Evolutionary conservation across 2,113 vertebrate genomes (phyloP).

Genomic region (Saccopteryx leptura): DNA sequence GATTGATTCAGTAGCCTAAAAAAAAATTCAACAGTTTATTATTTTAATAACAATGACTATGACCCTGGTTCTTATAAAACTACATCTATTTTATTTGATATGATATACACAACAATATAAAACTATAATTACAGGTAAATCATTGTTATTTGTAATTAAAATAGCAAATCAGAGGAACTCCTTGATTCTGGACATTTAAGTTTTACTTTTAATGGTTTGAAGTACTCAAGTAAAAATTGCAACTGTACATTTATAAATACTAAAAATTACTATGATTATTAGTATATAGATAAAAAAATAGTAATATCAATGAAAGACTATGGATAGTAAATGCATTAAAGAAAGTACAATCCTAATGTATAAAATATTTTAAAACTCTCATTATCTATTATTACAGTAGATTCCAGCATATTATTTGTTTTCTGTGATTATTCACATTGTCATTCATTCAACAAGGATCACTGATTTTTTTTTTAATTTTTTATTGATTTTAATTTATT

Average conservation of each 20-base stretch:
- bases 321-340: slow-evolving; percentile 23
- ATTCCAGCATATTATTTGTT: neutral
- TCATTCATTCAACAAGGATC: slow-evolving; percentile 18
- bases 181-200: neutral
- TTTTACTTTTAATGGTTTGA: slow-evolving; percentile 25
- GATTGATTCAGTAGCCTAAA: neutral
- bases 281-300: slow-evolving; percentile 44
- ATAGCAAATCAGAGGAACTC: slow-evolving; percentile 27
- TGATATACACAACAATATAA: neutral
- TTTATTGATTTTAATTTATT: too few species aligned
- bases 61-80: neutral
- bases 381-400: neutral
- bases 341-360: neutral
- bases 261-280: neutral
- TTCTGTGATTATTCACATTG: neutral
- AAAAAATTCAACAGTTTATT: neutral
- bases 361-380: slow-evolving; percentile 5
- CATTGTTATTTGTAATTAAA: slow-evolving; percentile 37
- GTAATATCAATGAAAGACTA: neutral
- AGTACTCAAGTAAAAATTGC: neutral
- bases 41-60: neutral
- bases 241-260: neutral
- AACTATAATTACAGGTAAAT: slow-evolving; percentile 8
- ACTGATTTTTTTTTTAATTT: too few species aligned
- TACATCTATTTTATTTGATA: neutral